Base-by-base conservation (phyloP, 2,113 vertebrate genomes). In the Lagopus muta region DNA sequence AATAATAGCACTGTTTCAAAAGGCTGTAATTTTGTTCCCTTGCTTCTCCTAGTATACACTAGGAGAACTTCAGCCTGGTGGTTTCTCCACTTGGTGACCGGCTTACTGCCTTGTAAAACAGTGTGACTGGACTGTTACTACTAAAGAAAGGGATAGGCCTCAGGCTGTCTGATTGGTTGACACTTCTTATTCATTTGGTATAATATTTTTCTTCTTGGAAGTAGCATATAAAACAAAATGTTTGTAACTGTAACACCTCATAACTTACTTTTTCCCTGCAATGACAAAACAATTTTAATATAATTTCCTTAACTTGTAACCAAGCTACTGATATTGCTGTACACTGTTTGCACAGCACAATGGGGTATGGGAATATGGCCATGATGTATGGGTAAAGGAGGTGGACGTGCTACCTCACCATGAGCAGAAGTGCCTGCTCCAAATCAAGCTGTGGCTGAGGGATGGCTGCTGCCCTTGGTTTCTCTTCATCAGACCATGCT, bases 191-290 rank as follows among this genome's bases (percentile, higher is more conserved):
- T 22, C 82, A 87, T 92, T 89, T 94, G 90, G 69, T 85, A 87
- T 94, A 95, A 91, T 94, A 94, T 95, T 97, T 97, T 95, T 92
- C 90, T 97, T 97, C 95, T 97, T 96, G 82, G 74, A 97, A 94
- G 48, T 40, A 96, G 38, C 28, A 4, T 92, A 92, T 97, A 97
- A 97, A 98, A 67, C 81, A 96, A 93, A 95, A 72, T 91, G 60
- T 88, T 97, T 96, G 95, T 89, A 94, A 94, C 57, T 78, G 34
- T 96, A 93, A 89, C 95, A 97, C 93, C 94, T 97, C 96, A 91
- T 97, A 97, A 96, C 89, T 95, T 94, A 92, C 60, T 86, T 67
- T 80, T 87, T 43, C 21, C 28, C 73, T 2, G 8, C 78, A 90
- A 94, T 11, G 13, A 42, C 81, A 95, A 95, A 93, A 86, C 66